Evolutionary conservation across 1,140 invertebrate species (phyloP).

Genomic region (Pseudomyrmex pallidus): DNA sequence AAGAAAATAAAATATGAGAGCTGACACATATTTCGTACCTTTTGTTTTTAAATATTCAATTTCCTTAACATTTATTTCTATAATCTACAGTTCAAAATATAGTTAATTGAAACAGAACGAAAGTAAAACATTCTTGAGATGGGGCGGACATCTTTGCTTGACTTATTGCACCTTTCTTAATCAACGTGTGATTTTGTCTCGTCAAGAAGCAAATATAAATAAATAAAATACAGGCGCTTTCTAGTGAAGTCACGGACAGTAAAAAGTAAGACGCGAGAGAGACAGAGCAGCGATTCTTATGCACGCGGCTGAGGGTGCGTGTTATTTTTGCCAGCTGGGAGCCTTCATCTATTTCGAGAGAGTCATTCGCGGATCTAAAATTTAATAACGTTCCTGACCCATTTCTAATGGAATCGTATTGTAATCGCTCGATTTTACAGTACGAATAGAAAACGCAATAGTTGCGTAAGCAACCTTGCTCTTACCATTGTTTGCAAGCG

Average conservation of each 20-base stretch:
- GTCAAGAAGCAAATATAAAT: neutral
- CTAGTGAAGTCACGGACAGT: conserved; percentile 24
- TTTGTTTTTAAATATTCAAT: neutral
- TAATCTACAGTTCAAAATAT: neutral
- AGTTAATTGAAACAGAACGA: neutral
- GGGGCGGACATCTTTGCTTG: neutral
- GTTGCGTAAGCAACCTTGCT: conserved; percentile 2
- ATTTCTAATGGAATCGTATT: conserved; percentile 80
- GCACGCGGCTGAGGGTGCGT: conserved; percentile 47
- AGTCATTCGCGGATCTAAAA: conserved; percentile 75
- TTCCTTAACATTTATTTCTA: neutral
- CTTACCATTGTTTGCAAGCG: neutral
- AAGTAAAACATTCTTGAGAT: neutral
- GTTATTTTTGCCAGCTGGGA: conserved; percentile 83
- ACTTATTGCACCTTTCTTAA: conserved; percentile 9
- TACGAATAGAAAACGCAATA: neutral
- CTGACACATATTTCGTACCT: too few species aligned
- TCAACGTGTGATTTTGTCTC: conserved; percentile 31
- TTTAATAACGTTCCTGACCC: conserved; percentile 80
- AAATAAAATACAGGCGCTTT: conserved; percentile 8
- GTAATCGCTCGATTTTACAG: conserved; percentile 56
- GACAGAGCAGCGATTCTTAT: conserved; percentile 7
- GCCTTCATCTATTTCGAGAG: conserved; percentile 84
- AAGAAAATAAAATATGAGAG: neutral
- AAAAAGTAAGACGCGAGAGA: neutral